Evolutionary conservation across 1,140 invertebrate genomes (phyloP), one percentile per base, ranked within the genome.

Genomic region (Alviniconcha marisindica): DNA sequence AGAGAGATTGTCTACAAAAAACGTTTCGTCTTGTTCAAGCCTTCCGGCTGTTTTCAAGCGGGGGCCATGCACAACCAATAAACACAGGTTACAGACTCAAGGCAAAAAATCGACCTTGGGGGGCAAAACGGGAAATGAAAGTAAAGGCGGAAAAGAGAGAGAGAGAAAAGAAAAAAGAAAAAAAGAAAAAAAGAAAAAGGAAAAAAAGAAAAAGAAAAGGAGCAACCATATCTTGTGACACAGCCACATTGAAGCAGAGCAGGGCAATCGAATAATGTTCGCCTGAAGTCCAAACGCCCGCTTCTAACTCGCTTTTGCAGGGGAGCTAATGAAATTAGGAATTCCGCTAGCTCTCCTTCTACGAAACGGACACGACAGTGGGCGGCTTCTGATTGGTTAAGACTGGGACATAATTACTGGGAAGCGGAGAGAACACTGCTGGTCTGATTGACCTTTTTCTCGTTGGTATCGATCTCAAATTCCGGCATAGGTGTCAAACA

Each of bases 381-480:
- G 71, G 71, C 71, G 71, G 71, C 71, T n/a, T 74, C 31, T 54
- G 76, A 77, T 56, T 77, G 76, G 76, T 40, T 38, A 51, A 54
- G 77, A 78, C 51, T 14, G 51, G 42, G 36, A 78, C 51, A 78
- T 78, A 78, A 78, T 78, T 51, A 78, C 51, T 33, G 54, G 38
- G 77, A 14, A 60, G 18, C 51, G 77, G 54, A 60, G 54, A 78
- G 77, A 78, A 78, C 77, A 38, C 10, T 38, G 56, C 51, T 38
- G 38, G 44, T 51, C 31, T 78, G 77, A 78, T 56, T 78, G 54
- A 78, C n/a, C n/a, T n/a, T n/a, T n/a, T n/a, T n/a, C n/a, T n/a
- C n/a, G n/a, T n/a, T n/a, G n/a, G n/a, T n/a, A n/a, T n/a, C n/a
- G n/a, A n/a, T n/a, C n/a, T n/a, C n/a, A n/a, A n/a, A n/a, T n/a